These are phyloP conservation scores for Tetragnatha versicolor DNA, from an alignment of 1,140 invertebrate genomes.

Conservation along the genomic window DNA sequence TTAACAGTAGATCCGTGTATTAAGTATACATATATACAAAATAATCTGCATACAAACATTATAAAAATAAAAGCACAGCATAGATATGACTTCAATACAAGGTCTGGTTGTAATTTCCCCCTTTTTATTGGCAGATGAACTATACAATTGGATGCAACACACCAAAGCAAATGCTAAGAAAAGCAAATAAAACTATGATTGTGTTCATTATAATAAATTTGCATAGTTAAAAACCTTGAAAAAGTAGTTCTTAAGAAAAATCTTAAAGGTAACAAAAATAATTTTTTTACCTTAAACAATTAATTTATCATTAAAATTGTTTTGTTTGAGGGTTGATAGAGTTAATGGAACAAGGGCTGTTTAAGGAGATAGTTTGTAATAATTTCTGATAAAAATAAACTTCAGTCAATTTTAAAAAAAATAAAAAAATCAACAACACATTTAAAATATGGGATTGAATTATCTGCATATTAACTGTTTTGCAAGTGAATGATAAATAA, in stretches of 20 bases:
- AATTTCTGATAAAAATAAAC: too few species aligned
- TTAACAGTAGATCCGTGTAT: constrained; percentile 21
- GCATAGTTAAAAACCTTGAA: background rate
- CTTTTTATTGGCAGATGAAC: background rate
- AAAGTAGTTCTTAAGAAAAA: background rate
- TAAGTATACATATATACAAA: constrained; percentile 20
- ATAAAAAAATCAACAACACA: too few species aligned
- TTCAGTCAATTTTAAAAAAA: too few species aligned
- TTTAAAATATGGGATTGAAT: too few species aligned
- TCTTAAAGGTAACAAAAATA: background rate
- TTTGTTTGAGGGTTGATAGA: background rate
- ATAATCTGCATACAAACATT: constrained; percentile 17
- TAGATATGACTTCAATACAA: constrained; percentile 1
- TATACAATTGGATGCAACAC: background rate
- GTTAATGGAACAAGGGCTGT: background rate
- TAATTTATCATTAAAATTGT: background rate
- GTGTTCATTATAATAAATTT: background rate
- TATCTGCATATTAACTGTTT: too few species aligned
- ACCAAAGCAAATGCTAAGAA: background rate
- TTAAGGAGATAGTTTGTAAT: too few species aligned
- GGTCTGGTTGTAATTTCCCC: too few species aligned
- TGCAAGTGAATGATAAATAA: too few species aligned
- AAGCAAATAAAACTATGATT: background rate
- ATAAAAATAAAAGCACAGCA: constrained; percentile 34
- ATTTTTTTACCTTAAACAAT: background rate